phyloP scores from a whole-genome alignment of 2,797 vertebrate species.

The Liparis tanakae region DNA sequence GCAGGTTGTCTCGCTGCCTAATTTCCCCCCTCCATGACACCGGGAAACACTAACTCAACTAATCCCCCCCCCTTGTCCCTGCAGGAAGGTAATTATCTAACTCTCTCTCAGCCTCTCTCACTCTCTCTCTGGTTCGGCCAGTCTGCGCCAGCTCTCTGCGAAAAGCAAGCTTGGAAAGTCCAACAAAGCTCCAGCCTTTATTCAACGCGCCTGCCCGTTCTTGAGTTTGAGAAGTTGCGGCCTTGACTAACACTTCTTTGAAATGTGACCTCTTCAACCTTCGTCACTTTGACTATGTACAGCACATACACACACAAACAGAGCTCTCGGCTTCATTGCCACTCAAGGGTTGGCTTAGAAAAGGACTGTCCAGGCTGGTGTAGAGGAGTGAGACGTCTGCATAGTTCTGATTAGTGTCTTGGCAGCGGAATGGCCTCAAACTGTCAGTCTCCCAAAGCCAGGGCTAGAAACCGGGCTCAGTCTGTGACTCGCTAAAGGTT shows the following conservation, averaged over 20 bases:
- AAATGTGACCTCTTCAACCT: conserved; percentile 46
- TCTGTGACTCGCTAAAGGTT: conserved; percentile 28
- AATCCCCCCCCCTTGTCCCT: conserved; percentile 65
- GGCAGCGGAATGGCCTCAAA: conserved; percentile 64
- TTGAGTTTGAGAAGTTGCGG: conserved; percentile 18
- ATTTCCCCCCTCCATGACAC: conserved; percentile 54
- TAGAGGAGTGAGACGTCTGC: conserved; percentile 63
- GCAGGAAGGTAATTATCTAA: conserved; percentile 55
- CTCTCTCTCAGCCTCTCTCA: conserved; percentile 16
- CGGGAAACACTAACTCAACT: conserved; percentile 58
- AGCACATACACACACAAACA: conserved; percentile 22
- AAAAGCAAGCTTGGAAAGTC: conserved; percentile 16
- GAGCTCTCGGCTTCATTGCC: conserved; percentile 55
- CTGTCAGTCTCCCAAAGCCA: conserved; percentile 42
- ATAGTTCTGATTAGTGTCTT: conserved; percentile 63
- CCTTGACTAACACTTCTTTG: conserved; percentile 31
- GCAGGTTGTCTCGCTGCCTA: conserved; percentile 49
- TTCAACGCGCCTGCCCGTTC: conserved; percentile 1
- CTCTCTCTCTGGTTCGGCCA: conserved; percentile 16
- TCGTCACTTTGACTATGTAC: conserved; percentile 34
- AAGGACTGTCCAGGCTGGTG: conserved; percentile 55
- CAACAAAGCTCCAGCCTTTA: neutral
- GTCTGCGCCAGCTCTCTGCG: conserved; percentile 19
- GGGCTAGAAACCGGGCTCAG: conserved; percentile 28
- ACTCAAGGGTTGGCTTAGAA: conserved; percentile 39